phyloP scores from a whole-genome alignment of 1,140 invertebrate species.

The Drosophila pectinifera region DNA sequence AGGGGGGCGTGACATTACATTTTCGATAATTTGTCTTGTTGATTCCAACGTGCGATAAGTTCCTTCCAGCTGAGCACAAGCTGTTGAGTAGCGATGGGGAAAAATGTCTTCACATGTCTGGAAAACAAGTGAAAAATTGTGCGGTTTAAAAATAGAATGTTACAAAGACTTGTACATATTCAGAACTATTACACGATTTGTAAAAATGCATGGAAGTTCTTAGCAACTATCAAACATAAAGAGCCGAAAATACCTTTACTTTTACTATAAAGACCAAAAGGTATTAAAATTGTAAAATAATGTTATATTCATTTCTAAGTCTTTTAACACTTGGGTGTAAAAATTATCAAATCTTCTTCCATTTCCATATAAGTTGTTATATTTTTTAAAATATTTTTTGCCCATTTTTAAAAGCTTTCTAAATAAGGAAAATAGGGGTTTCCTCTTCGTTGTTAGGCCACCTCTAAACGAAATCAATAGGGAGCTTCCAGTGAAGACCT shows the following conservation, averaged over 20 bases:
- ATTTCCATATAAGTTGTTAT: neutral
- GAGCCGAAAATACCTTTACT: too few relatives aligned
- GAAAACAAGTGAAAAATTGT: conserved; percentile 2
- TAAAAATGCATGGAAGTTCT: neutral
- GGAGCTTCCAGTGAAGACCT: neutral
- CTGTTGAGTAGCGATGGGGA: conserved; percentile 19
- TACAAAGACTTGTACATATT: too few relatives aligned
- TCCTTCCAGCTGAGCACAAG: neutral
- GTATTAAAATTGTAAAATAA: too few relatives aligned
- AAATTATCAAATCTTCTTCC: neutral
- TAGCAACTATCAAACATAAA: too few relatives aligned
- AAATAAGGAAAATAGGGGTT: conserved; percentile 6
- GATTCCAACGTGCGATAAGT: conserved; percentile 50
- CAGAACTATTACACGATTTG: neutral
- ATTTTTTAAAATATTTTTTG: neutral
- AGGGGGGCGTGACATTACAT: conserved; percentile 29
- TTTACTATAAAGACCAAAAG: too few relatives aligned
- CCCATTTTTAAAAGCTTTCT: conserved; percentile 3
- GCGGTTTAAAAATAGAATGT: neutral
- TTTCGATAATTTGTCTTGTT: conserved; percentile 64
- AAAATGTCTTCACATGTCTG: conserved; percentile 11
- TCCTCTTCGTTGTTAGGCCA: conserved; percentile 9
- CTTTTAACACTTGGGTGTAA: neutral
- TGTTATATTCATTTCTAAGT: neutral
- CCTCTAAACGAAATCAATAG: conserved; percentile 18